A percentile compares a stretch with the other conserved stretches of the same genome.
These are phyloP conservation scores for Notiomystis cincta DNA, from an alignment of 2,113 vertebrate genomes.

Conservation along the genomic window DNA sequence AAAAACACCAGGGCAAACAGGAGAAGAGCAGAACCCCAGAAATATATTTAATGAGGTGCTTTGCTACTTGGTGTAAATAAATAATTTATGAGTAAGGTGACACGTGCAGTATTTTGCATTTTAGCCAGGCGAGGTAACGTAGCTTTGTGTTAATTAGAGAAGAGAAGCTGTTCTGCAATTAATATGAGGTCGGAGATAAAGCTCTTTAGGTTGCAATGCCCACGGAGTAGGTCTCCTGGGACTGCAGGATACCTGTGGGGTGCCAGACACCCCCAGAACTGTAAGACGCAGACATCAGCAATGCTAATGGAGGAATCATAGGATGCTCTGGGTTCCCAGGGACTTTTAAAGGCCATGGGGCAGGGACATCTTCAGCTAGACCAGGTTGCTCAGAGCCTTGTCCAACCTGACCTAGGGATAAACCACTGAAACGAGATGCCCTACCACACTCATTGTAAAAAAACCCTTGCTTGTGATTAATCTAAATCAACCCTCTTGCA, in stretches of 20 bases:
- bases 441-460: not conserved
- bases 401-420: not conserved
- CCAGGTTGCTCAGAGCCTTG: not conserved
- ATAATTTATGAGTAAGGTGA: conserved; percentile 37
- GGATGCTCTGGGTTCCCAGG: not conserved
- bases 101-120: not conserved
- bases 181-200: conserved; percentile 18
- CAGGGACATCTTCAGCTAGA: not conserved
- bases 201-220: not conserved
- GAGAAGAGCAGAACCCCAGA: not conserved
- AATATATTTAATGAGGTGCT: not conserved
- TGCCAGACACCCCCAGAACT: not conserved
- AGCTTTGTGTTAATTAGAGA: conserved; percentile 28
- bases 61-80: not conserved
- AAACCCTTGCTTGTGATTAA: not conserved
- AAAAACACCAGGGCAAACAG: not conserved
- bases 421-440: not conserved
- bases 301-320: not conserved
- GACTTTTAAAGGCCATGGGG: not conserved
- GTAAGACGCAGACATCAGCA: not conserved
- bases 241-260: not conserved
- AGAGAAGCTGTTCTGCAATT: not conserved
- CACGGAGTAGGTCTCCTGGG: not conserved
- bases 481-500: not conserved
- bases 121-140: not conserved